A percentile compares a stretch with the other conserved stretches of the same genome.
Conservation (phyloP, 2,888 invertebrate species). For the Drosophila mimetica region DNA sequence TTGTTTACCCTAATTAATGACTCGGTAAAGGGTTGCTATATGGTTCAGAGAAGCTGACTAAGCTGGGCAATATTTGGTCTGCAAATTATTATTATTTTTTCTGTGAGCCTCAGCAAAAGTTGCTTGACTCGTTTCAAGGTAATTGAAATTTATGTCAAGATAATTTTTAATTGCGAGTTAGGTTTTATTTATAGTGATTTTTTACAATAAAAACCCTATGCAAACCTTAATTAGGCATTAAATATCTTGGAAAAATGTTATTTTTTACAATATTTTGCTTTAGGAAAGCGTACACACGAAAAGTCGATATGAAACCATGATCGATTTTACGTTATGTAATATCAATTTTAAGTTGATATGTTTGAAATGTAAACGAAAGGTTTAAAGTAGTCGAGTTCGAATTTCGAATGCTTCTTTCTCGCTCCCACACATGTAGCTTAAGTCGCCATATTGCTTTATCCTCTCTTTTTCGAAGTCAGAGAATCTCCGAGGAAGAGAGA, state of each 20-base stretch:
- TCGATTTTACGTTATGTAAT: too few species aligned
- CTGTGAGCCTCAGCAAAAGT: conserved; percentile 5
- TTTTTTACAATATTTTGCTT: too few species aligned
- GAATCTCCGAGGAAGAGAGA: too few species aligned
- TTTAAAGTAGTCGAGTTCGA: too few species aligned
- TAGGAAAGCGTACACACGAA: too few species aligned
- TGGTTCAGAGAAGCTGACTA: conserved; percentile 10
- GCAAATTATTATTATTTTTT: not conserved
- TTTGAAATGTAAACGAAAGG: too few species aligned
- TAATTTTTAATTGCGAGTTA: conserved; percentile 10
- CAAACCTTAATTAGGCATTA: not conserved
- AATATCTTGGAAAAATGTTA: not conserved
- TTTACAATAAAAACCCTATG: not conserved
- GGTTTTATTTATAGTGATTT: not conserved
- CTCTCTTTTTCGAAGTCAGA: too few species aligned
- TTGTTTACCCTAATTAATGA: conserved; percentile 4
- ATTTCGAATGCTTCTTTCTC: too few species aligned
- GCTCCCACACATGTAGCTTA: too few species aligned
- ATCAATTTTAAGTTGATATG: too few species aligned
- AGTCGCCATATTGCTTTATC: too few species aligned
- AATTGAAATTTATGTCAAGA: conserved; percentile 31
- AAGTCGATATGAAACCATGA: too few species aligned
- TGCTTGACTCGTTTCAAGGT: conserved; percentile 28
- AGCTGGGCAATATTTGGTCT: conserved; percentile 1
- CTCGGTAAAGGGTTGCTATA: not conserved